Evolutionary conservation across 1,140 invertebrate genomes (phyloP).

Genomic region (Neodiprion fabricii): DNA sequence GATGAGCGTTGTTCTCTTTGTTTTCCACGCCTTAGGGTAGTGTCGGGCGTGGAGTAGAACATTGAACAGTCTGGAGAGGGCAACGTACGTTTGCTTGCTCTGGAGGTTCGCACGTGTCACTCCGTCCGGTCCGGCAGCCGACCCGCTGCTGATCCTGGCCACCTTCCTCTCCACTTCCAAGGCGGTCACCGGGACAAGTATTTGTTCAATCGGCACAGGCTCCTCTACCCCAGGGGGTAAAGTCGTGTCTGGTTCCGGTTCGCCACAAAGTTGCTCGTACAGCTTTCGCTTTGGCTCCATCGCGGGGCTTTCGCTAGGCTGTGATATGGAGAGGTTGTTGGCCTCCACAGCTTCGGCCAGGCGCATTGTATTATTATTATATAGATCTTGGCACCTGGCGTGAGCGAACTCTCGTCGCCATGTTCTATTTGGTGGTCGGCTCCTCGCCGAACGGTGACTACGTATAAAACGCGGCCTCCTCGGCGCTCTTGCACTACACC

Average conservation of each 20-base stretch:
- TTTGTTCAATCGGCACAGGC: background rate
- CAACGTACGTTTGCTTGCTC: background rate
- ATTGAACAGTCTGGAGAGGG: constrained; percentile 9
- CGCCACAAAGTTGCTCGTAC: constrained; percentile 6
- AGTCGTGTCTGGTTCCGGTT: background rate
- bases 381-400: background rate
- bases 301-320: background rate
- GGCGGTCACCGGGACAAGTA: constrained; percentile 3
- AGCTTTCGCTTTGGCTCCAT: background rate
- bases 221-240: background rate
- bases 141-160: background rate
- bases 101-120: background rate
- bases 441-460: background rate
- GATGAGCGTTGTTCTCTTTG: constrained; percentile 34
- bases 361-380: background rate
- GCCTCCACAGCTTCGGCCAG: background rate
- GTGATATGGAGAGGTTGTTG: background rate
- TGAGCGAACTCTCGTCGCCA: background rate
- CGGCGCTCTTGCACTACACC: background rate
- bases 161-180: constrained; percentile 10
- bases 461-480: background rate
- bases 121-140: constrained; percentile 14
- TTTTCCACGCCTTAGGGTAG: constrained; percentile 27
- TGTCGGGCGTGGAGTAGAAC: constrained; percentile 4
- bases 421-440: background rate